A percentile compares a stretch with the other conserved stretches of the same genome.
These are phyloP conservation scores for Rhabdophis nuchalis DNA, from an alignment of 2,797 vertebrate genomes.

Conservation along the genomic window DNA sequence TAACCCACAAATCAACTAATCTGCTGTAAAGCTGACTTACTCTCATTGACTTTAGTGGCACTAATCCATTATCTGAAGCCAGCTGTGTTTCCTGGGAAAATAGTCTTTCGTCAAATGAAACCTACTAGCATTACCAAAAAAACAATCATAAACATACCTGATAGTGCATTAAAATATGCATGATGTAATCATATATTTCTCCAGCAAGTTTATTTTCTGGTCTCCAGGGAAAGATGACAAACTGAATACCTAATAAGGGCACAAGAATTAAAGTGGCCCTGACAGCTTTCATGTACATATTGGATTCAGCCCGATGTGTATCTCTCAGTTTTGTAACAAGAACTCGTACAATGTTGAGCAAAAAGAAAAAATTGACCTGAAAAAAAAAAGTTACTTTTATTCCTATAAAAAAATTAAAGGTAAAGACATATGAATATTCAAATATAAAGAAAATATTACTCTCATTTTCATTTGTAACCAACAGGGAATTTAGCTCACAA, in stretches of 20 bases:
- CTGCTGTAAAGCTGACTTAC: not conserved
- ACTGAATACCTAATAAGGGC: conserved; percentile 94
- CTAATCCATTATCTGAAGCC: conserved; percentile 19
- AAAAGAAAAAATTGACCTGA: conserved; percentile 96
- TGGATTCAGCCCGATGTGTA: conserved; percentile 87
- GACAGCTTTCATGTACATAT: conserved; percentile 99
- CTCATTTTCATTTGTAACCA: not conserved
- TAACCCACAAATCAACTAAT: conserved; percentile 17
- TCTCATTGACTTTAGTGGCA: conserved; percentile 4
- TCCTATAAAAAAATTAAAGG: not conserved
- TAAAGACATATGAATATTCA: not conserved
- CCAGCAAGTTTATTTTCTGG: conserved; percentile 90
- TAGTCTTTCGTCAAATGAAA: conserved; percentile 9
- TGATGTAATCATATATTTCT: conserved; percentile 92
- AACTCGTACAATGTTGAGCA: conserved; percentile 94
- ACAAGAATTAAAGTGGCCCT: conserved; percentile 93
- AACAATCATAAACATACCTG: conserved; percentile 75
- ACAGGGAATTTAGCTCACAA: not conserved
- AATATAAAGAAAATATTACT: not conserved
- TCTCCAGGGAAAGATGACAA: conserved; percentile 94
- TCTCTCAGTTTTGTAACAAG: conserved; percentile 91
- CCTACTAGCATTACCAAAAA: not conserved
- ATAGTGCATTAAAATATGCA: conserved; percentile 97
- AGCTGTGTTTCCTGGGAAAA: conserved; percentile 23
- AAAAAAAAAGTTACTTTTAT: conserved; percentile 23